Conservation (phyloP, 64 coral and sea anemone genomes). For the Stichodactyla helianthus region DNA sequence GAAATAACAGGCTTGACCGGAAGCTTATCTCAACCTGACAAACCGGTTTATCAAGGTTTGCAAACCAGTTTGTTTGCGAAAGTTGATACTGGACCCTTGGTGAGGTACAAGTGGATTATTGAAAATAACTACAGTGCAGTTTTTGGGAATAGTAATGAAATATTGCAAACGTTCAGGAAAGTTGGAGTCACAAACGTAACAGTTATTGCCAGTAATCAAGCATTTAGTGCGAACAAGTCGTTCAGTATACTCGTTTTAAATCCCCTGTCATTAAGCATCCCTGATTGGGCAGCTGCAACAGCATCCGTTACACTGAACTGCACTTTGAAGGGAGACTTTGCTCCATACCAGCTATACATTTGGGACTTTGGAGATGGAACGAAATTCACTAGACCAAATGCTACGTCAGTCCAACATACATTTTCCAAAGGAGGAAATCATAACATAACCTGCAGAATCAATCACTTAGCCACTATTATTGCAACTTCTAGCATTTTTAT, state of each 20-base stretch:
- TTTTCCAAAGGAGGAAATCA: constrained; percentile 36
- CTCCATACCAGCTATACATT: constrained; percentile 23
- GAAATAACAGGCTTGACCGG: constrained; percentile 45
- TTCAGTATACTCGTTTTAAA: constrained; percentile 32
- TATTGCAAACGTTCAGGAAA: constrained; percentile 20
- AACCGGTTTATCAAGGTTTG: constrained; percentile 47
- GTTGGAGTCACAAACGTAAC: constrained; percentile 52
- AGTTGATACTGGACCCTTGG: constrained; percentile 22
- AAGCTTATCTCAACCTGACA: neutral
- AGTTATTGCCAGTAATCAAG: constrained; percentile 61
- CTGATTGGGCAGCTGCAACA: constrained; percentile 3
- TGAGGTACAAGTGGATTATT: constrained; percentile 62
- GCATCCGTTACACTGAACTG: constrained; percentile 13
- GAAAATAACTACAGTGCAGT: constrained; percentile 28
- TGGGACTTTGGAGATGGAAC: constrained; percentile 67
- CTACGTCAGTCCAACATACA: neutral
- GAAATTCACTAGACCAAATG: neutral
- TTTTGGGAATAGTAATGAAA: constrained; percentile 35
- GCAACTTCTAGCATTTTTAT: constrained; percentile 42
- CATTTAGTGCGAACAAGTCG: constrained; percentile 20
- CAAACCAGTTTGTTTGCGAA: constrained; percentile 29
- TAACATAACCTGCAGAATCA: constrained; percentile 28
- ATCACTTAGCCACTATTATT: neutral
- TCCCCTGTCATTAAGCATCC: constrained; percentile 40
- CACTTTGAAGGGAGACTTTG: constrained; percentile 24